These are phyloP conservation scores for Limnephilus rhombicus DNA, from an alignment of 2,888 invertebrate species.

Conservation along the genomic window DNA sequence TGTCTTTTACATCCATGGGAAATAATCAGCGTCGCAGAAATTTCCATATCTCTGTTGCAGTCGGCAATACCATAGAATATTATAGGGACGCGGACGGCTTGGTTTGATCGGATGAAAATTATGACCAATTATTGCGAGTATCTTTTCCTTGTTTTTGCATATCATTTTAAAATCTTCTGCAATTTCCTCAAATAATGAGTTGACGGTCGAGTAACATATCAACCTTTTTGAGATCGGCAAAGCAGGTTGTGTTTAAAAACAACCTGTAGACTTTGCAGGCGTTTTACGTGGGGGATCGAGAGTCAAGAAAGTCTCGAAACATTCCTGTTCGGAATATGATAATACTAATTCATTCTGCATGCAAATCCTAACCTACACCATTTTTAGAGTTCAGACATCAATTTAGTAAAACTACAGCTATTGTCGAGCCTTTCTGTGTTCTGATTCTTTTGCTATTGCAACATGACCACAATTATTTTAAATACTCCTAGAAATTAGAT, in stretches of 20 bases:
- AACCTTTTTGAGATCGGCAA: background rate
- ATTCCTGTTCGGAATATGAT: background rate
- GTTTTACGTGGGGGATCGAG: background rate
- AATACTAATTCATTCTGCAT: background rate
- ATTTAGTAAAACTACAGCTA: background rate
- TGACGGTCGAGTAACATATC: background rate
- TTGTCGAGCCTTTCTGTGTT: background rate
- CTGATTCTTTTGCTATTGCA: background rate
- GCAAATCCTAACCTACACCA: background rate
- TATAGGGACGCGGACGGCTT: background rate
- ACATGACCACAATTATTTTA: background rate
- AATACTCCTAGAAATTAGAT: background rate
- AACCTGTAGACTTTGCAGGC: background rate
- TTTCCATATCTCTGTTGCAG: slow-evolving; percentile 13
- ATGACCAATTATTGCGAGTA: background rate
- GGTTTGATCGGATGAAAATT: slow-evolving; percentile 20
- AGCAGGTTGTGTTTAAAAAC: background rate
- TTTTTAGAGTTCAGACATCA: background rate
- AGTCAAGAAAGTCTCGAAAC: background rate
- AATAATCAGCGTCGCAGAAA: slow-evolving; percentile 7
- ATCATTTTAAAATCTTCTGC: background rate
- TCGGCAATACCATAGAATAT: background rate
- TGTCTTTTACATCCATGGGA: background rate
- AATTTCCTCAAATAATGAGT: background rate
- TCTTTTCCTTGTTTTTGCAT: background rate